Evolutionary conservation across 2,797 vertebrate genomes (phyloP), one percentile per base, ranked within the genome.

Genomic region (Silurus lanzhouensis): DNA sequence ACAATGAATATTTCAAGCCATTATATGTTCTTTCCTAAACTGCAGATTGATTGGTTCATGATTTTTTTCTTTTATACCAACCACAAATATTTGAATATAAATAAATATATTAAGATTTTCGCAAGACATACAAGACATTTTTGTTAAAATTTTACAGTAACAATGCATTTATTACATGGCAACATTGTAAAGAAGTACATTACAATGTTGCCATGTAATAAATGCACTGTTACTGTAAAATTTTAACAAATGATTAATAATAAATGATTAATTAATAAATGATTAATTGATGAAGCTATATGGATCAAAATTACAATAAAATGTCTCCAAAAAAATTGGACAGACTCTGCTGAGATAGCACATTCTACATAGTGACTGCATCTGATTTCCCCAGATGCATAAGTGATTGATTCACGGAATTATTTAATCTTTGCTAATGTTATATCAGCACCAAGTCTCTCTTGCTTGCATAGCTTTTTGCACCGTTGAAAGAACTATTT

Each of bases 341-440:
- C 46, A 31, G 6, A 63, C 17, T 60, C 27, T 83, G 67, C 46
- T 27, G 70, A 48, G 72, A 72, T 27, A 6, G n/a, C 38, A 48
- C 55, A 72, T 80, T 46, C 25, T 58, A 61, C 82, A 66, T 27
- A 72, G 5, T 67, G 86, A 71, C 80, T 75, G 68, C 72, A 77
- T 44, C 80, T 89, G 81, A 87, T 87, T 88, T 88, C 81, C 87
- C 85, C 58, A 55, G 85, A 84, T 84, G 52, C 46, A 77, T 58
- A 14, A 61, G 82, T 0, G 44, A 78, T 88, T 75, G 78, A 81
- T 85, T 85, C 85, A 63, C 84, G 76, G 31, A 86, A 87, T 86
- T 72, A 81, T 89, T 88, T 68, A 87, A 89, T 84, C 84, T 80
- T 81, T 86, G 83, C 83, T 81, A 78, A 78, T 81, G 60, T 87